Evolutionary conservation across 2,888 invertebrate genomes (phyloP).

Genomic region (Podabrus alpinus): DNA sequence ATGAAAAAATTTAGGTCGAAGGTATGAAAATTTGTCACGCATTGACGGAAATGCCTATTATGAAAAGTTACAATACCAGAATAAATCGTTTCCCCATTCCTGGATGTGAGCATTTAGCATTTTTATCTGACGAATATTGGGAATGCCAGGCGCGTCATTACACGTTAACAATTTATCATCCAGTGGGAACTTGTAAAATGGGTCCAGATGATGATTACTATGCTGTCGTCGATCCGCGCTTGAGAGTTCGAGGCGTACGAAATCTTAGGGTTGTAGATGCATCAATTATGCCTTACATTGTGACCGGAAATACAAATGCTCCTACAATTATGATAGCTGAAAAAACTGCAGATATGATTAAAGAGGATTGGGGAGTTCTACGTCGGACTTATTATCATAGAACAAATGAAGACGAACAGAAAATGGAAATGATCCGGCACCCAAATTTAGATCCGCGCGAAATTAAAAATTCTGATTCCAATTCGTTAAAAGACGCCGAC

Average conservation of each 20-base stretch:
- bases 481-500: neutral
- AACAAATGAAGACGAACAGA: neutral
- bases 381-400: neutral
- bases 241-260: constrained; percentile 56
- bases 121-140: constrained; percentile 76
- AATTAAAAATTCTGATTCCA: neutral
- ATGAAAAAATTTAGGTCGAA: constrained; percentile 63
- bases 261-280: constrained; percentile 78
- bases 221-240: constrained; percentile 72
- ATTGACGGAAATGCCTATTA: constrained; percentile 62
- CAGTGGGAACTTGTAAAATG: constrained; percentile 83
- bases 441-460: neutral
- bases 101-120: constrained; percentile 65
- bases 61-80: constrained; percentile 64
- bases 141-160: constrained; percentile 76
- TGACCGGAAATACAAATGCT: constrained; percentile 81
- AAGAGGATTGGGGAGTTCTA: constrained; percentile 65
- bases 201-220: constrained; percentile 63
- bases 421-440: neutral
- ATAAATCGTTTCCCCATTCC: constrained; percentile 69
- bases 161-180: constrained; percentile 81
- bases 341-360: constrained; percentile 81
- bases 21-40: constrained; percentile 72
- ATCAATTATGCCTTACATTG: constrained; percentile 81
- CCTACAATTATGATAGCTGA: constrained; percentile 85